Percentiles rank a stretch among this genome's conserved stretches.
phyloP scores from a whole-genome alignment of 2,113 vertebrate genomes.

The Oncorhynchus tshawytscha region DNA sequence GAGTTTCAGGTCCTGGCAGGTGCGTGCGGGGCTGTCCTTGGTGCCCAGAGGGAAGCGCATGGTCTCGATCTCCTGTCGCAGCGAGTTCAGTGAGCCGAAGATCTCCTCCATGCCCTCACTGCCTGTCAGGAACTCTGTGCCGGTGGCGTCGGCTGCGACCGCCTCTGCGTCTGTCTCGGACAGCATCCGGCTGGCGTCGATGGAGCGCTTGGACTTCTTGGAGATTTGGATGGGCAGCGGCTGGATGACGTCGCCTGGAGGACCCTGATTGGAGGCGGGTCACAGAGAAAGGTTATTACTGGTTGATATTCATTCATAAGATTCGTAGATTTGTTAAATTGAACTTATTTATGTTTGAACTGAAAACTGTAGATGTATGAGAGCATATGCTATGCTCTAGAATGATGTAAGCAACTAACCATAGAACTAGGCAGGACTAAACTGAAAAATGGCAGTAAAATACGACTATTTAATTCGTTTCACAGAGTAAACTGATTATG shows the following conservation, averaged over 20 bases:
- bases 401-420: too few species aligned
- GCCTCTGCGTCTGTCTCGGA: constrained; percentile 72
- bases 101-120: constrained; percentile 98
- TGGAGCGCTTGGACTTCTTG: constrained; percentile 81
- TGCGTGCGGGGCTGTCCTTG: constrained; percentile 88
- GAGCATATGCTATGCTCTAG: too few species aligned
- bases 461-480: not conserved
- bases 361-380: too few species aligned
- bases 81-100: constrained; percentile 92
- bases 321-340: too few species aligned
- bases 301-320: too few species aligned
- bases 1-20: constrained; percentile 97
- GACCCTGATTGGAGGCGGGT: constrained; percentile 75
- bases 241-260: constrained; percentile 95
- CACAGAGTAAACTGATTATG: not conserved
- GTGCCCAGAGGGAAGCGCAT: constrained; percentile 97
- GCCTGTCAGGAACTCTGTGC: constrained; percentile 66
- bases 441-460: not conserved
- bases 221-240: constrained; percentile 84
- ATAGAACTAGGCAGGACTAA: too few species aligned
- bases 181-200: constrained; percentile 90
- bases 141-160: constrained; percentile 69
- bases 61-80: constrained; percentile 97
- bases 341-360: too few species aligned
- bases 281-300: too few species aligned